phyloP scores from a whole-genome alignment of 1,140 invertebrate species.

The Pseudomyrmex concolor region DNA sequence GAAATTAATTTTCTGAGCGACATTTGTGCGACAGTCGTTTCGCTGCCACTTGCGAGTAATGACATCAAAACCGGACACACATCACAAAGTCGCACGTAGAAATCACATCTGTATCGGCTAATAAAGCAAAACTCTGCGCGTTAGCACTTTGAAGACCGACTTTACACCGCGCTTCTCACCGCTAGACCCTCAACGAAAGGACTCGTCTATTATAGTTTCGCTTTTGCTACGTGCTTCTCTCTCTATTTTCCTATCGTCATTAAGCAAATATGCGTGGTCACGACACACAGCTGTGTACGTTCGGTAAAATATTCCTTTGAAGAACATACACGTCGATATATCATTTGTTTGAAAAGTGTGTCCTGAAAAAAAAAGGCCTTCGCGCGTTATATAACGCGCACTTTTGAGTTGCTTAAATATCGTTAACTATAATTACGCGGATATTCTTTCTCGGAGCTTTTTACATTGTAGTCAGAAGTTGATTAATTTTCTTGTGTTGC shows the following conservation, averaged over 20 bases:
- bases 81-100: conserved; percentile 63
- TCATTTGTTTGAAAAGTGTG: background rate
- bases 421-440: too few relatives aligned
- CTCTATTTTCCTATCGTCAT: conserved; percentile 49
- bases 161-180: conserved; percentile 66
- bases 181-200: background rate
- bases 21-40: conserved; percentile 25
- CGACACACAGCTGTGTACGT: background rate
- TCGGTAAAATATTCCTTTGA: conserved; percentile 19
- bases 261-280: conserved; percentile 4
- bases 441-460: too few relatives aligned
- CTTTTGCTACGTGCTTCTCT: conserved; percentile 45
- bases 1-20: conserved; percentile 39
- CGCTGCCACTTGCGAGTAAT: conserved; percentile 43
- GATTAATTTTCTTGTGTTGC: too few relatives aligned
- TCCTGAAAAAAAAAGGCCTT: too few relatives aligned
- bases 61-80: conserved; percentile 66
- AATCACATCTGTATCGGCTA: conserved; percentile 49
- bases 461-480: too few relatives aligned
- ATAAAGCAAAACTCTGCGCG: conserved; percentile 52
- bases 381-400: too few relatives aligned
- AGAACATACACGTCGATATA: background rate
- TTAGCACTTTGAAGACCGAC: conserved; percentile 70
- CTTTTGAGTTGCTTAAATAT: too few relatives aligned
- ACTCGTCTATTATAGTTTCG: conserved; percentile 67